A percentile compares a stretch with the other conserved stretches of the same genome.
Evolutionary conservation across 2,888 invertebrate genomes (phyloP).

Genomic region (Ptychoptera albimana): DNA sequence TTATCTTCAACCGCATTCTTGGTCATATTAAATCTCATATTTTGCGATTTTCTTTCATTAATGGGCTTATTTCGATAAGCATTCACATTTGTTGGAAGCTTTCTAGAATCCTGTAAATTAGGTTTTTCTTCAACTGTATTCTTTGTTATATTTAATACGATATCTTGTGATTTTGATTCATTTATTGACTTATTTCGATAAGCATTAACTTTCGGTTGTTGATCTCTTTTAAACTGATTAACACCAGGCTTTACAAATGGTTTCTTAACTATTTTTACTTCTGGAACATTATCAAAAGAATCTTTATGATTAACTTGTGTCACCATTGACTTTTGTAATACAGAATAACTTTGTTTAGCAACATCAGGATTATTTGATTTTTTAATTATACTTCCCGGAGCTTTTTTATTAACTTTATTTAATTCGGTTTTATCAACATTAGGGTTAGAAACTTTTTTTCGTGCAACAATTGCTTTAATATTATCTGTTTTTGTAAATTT

Average conservation of each 20-base stretch:
- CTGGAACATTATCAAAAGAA: background rate
- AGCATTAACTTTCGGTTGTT: background rate
- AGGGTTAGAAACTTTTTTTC: slow-evolving; percentile 14
- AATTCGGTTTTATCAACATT: background rate
- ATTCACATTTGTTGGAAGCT: background rate
- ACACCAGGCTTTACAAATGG: background rate
- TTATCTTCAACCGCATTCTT: background rate
- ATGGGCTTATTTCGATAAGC: background rate
- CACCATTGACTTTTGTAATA: background rate
- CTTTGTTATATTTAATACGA: background rate
- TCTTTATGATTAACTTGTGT: background rate
- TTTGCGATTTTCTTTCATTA: background rate
- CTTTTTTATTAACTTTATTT: slow-evolving; percentile 1
- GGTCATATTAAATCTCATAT: background rate
- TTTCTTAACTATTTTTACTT: background rate
- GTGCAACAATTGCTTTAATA: slow-evolving; percentile 24
- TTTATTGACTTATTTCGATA: background rate
- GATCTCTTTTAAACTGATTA: too few species aligned
- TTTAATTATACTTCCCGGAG: slow-evolving; percentile 1
- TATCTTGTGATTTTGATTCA: background rate
- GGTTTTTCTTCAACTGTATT: background rate
- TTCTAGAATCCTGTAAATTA: background rate
- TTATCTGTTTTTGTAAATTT: slow-evolving; percentile 19
- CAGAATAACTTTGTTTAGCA: background rate
- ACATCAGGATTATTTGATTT: background rate